Base-by-base conservation (phyloP, 2,888 invertebrate species). In the Gastrophysa polygoni region DNA sequence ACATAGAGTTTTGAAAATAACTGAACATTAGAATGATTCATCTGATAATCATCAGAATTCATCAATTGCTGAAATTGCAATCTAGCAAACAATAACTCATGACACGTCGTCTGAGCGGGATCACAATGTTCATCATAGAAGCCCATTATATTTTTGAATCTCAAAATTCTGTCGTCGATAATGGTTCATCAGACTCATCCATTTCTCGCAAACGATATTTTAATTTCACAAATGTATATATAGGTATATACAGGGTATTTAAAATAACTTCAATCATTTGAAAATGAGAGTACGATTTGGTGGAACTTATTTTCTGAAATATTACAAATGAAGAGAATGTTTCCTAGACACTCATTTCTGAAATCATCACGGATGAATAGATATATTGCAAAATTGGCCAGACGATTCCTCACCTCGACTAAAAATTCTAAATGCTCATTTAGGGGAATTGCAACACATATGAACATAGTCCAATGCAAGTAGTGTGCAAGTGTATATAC, bases 371-470 rank as follows among this genome's bases (percentile, higher is more conserved):
- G 7, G 24, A 24, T 24, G 3, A 24, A 7, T 24, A 5, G 24
- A 43, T 59, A 46, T 58, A 47, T 54, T 58, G 54, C 44, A 59
- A 50, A 54, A 54, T 47, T 18, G 34, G 34, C 29, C 47, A 20
- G 46, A 29, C 56, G 49, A 52, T 56, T 61, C 47, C 67, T 68
- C 67, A 71, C 66, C 68, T 59, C 61, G 67, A 58, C 63, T 59
- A 70, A 57, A 71, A 76, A 81, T 81, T 81, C 81, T 81, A 81
- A 81, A 81, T 79, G 81, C 81, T 81, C 81, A 81, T 71, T 66
- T 73, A 78, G 78, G 77, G 74, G 67, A 71, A 72, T 73, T 71
- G 75, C 29, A 59, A 29, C 44, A 73, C 73, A 76, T 74, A 76
- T 75, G 75, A 74, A 71, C 62, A 75, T 78, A 77, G 78, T 78